A percentile compares a stretch with the other conserved stretches of the same genome.
Evolutionary conservation across 2,888 invertebrate species (phyloP).

Genomic region (Standfussiana lucernea): DNA sequence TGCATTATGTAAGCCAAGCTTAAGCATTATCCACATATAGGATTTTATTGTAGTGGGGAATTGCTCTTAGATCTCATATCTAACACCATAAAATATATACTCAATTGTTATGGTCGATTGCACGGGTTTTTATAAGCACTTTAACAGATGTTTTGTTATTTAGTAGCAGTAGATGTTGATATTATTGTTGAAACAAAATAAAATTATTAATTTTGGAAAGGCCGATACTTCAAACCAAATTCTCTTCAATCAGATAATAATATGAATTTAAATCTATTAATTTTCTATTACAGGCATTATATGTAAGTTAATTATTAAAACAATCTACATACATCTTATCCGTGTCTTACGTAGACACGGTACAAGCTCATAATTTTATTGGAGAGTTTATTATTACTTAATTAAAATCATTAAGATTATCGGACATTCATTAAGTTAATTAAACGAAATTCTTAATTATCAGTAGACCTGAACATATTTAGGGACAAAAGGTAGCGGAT

Average conservation of each 20-base stretch:
- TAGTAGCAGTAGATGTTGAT: neutral
- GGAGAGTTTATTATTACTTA: slow-evolving; percentile 53
- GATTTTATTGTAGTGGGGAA: slow-evolving; percentile 54
- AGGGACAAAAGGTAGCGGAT: slow-evolving; percentile 44
- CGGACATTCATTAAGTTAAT: slow-evolving; percentile 57
- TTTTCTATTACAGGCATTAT: neutral
- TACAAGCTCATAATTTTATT: slow-evolving; percentile 48
- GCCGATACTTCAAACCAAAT: neutral
- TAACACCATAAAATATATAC: slow-evolving; percentile 49
- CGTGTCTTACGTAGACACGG: too few relatives aligned
- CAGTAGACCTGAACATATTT: slow-evolving; percentile 34
- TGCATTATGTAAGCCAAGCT: slow-evolving; percentile 29
- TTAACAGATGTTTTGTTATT: slow-evolving; percentile 39
- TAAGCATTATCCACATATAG: slow-evolving; percentile 56
- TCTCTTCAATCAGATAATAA: neutral
- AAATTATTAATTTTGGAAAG: neutral
- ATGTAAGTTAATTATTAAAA: neutral
- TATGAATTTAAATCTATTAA: neutral
- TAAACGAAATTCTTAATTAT: slow-evolving; percentile 62
- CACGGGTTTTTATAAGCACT: slow-evolving; percentile 27
- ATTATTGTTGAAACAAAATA: neutral
- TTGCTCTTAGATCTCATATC: slow-evolving; percentile 49
- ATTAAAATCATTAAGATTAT: slow-evolving; percentile 58
- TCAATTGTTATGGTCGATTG: slow-evolving; percentile 37
- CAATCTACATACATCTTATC: too few relatives aligned